Evolutionary conservation across 2,113 vertebrate species (phyloP), one percentile per base, ranked within the genome.

Genomic region (Zapus hudsonius): DNA sequence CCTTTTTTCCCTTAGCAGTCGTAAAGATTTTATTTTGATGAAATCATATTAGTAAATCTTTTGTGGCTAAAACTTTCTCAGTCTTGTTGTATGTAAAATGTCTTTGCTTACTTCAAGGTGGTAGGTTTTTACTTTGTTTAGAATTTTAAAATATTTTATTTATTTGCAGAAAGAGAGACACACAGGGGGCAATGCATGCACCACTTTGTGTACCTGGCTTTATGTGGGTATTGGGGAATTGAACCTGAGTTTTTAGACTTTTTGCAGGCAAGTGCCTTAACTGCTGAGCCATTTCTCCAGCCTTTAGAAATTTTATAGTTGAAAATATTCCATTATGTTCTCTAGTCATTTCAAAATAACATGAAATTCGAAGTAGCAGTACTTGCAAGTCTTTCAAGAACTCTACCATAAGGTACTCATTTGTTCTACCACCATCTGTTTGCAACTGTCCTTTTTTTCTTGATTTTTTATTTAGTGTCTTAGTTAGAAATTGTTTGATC

Each of bases 21-120:
- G 57, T 89, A 90, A 83, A n/a, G 33, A 25, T 84, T 88, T 81
- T 70, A 87, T 91, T 81, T 92, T 87, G 72, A 33, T 89, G 63
- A 84, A 61, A 82, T 85, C n/a, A 84, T 90, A 59, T 59, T 75
- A 44, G n/a, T 27, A 87, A 17, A 55, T 74, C 44, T 82, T 44
- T 12, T 67, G 27, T 84, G 7, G 64, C 75, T 52, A 81, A 82
- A 82, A 16, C 52, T 69, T 84, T 81, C 15, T 33, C 13, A 84
- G 38, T 87, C 27, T 61, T 83, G 5, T 83, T 70, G 59, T 44
- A 61, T 70, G 59, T 44, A 61, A 89, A 89, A 27, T 20, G 76
- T 57, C 13, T 64, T 76, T 86, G 29, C 20, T 5, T 87, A 67
- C 33, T 80, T 29, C 23, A 38, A 55, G 69, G 73, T 88, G 57